Evolutionary conservation across 1,140 invertebrate genomes (phyloP).

Genomic region (Myzus persicae): DNA sequence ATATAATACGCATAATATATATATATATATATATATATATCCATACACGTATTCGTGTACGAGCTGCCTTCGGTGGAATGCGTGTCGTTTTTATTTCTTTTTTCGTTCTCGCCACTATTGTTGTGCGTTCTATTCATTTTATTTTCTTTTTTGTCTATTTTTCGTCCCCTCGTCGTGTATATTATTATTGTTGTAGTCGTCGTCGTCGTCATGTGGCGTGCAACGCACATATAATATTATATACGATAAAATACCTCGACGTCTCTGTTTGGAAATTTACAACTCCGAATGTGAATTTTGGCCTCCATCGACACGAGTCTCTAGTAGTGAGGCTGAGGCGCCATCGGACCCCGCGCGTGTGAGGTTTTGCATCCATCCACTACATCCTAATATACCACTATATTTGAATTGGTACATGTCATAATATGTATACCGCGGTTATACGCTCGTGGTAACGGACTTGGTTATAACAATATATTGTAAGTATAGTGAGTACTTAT

Average conservation of each 20-base stretch:
- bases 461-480: not conserved
- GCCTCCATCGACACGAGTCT: not conserved
- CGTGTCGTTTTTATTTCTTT: constrained; percentile 30
- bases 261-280: constrained; percentile 2
- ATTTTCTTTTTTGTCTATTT: constrained; percentile 33
- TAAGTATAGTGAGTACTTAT: not conserved
- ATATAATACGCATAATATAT: not conserved
- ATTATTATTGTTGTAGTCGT: not conserved
- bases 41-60: not conserved
- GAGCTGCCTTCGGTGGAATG: constrained; percentile 21
- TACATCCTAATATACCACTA: no score
- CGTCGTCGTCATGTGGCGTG: not conserved
- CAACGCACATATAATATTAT: not conserved
- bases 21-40: not conserved
- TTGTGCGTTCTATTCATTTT: constrained; percentile 8
- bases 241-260: not conserved
- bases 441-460: not conserved
- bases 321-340: not conserved
- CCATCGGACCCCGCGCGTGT: not conserved
- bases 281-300: not conserved
- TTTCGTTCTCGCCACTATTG: constrained; percentile 30
- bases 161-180: constrained; percentile 7
- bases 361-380: not conserved
- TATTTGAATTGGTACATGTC: no score
- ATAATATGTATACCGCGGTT: not conserved